These are phyloP conservation scores for Poecilobothrus nobilitatus DNA, from an alignment of 2,888 invertebrate species.

Conservation along the genomic window DNA sequence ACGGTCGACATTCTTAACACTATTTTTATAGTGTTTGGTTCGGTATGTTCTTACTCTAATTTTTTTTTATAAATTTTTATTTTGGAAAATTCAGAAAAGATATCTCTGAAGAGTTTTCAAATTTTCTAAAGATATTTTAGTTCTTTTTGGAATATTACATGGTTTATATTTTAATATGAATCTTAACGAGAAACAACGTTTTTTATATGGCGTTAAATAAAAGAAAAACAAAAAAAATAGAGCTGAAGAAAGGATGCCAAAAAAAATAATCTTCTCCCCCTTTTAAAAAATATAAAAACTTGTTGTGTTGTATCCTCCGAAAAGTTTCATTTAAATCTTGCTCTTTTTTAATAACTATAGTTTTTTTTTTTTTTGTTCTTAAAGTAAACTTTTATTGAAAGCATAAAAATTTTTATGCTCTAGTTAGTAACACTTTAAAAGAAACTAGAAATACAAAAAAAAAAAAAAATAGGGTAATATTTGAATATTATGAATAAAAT, in stretches of 20 bases:
- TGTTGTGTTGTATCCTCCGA: neutral
- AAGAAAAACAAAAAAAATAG: too few relatives aligned
- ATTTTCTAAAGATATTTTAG: neutral
- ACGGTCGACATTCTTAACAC: neutral
- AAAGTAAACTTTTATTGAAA: neutral
- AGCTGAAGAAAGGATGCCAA: neutral
- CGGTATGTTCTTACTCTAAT: neutral
- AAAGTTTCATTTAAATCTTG: neutral
- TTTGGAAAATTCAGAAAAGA: neutral
- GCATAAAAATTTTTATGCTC: neutral
- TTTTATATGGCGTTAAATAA: too few relatives aligned
- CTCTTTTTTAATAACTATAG: neutral
- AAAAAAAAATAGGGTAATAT: too few relatives aligned
- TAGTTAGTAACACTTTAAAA: neutral
- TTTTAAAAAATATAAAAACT: neutral
- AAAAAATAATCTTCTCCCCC: neutral
- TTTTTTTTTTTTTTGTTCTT: neutral
- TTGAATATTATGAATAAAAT: too few relatives aligned
- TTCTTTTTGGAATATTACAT: too few relatives aligned
- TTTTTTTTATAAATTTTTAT: neutral
- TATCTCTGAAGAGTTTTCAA: neutral
- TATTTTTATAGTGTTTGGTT: neutral
- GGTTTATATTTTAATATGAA: neutral
- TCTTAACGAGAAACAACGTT: too few relatives aligned
- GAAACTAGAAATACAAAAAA: too few relatives aligned